These are phyloP conservation scores for Peromyscus eremicus DNA, from an alignment of 2,797 vertebrate species.

Conservation along the genomic window DNA sequence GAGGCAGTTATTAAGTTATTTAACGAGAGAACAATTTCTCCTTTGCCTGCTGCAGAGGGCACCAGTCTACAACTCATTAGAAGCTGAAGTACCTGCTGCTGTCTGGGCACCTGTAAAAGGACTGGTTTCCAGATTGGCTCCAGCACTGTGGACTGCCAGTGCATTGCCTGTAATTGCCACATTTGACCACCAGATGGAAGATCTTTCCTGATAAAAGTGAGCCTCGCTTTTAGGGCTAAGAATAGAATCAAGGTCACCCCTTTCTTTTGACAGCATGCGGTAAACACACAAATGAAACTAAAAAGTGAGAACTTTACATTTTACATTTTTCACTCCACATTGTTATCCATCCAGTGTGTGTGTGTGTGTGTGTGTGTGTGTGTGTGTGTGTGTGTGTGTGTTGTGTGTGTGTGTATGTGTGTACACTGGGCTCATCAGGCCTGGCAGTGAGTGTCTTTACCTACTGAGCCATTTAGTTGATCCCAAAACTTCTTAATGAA, in stretches of 20 bases:
- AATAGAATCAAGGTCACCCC: background rate
- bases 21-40: background rate
- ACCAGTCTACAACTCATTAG: background rate
- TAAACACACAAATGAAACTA: background rate
- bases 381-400: background rate
- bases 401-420: too few species aligned
- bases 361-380: background rate
- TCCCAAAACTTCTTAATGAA: background rate
- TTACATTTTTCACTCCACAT: background rate
- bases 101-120: background rate
- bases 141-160: too few species aligned
- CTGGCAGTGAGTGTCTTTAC: background rate
- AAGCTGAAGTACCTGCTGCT: background rate
- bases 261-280: background rate
- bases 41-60: background rate
- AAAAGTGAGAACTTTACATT: background rate
- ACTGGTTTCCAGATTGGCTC: background rate
- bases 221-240: constrained; percentile 22
- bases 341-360: background rate
- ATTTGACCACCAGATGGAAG: constrained; percentile 67
- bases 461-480: background rate
- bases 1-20: background rate
- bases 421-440: background rate
- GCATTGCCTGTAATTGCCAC: background rate
- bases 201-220: background rate